These are phyloP conservation scores for Tachysurus vachellii DNA, from an alignment of 2,113 vertebrate species.

Conservation along the genomic window DNA sequence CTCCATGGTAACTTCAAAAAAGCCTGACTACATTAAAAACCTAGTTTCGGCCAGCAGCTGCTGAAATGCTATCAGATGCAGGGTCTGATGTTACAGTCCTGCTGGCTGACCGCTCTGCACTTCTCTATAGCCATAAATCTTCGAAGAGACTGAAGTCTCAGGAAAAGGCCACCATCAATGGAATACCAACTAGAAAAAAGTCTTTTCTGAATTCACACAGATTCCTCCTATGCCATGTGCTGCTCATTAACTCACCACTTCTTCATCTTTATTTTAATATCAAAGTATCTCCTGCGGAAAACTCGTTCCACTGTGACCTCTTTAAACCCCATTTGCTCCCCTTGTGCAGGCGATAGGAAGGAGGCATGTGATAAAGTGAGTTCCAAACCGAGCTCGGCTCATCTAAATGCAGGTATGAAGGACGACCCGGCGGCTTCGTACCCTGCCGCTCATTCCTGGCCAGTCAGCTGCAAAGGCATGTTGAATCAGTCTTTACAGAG, in stretches of 20 bases:
- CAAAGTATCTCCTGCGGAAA: conserved; percentile 59
- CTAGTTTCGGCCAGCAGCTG: conserved; percentile 56
- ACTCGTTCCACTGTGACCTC: conserved; percentile 63
- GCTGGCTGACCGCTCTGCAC: conserved; percentile 34
- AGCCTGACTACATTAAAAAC: conserved; percentile 66
- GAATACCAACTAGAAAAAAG: neutral
- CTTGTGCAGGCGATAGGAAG: conserved; percentile 51
- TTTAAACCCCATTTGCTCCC: conserved; percentile 60
- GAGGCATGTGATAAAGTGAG: conserved; percentile 64
- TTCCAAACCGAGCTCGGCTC: conserved; percentile 61
- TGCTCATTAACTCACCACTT: conserved; percentile 68
- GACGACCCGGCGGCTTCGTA: conserved; percentile 54
- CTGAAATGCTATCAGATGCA: conserved; percentile 58
- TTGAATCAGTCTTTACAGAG: conserved; percentile 63
- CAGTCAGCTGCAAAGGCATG: conserved; percentile 70
- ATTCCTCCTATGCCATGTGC: conserved; percentile 39
- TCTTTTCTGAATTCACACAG: neutral
- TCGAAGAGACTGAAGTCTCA: neutral
- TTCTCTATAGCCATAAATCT: conserved; percentile 9
- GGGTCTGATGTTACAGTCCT: conserved; percentile 52
- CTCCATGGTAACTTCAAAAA: conserved; percentile 66
- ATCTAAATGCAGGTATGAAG: conserved; percentile 61
- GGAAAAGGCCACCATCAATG: neutral
- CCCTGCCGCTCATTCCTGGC: conserved; percentile 64
- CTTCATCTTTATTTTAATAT: conserved; percentile 59